Conservation (phyloP, 2,113 vertebrate species). For the Macroglossus sobrinus region DNA sequence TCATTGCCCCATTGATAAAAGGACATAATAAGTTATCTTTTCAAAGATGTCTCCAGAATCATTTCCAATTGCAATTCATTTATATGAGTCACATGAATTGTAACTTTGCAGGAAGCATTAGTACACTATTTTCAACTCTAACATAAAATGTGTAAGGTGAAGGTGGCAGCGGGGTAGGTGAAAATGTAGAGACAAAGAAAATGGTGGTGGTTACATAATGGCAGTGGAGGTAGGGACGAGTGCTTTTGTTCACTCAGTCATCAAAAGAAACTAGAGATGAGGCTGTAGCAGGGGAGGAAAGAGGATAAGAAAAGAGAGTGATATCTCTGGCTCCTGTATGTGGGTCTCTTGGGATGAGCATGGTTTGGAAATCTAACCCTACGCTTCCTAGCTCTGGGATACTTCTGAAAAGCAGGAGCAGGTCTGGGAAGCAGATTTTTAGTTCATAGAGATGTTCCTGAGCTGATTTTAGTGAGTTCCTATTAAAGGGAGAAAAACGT, state of each 20-base stretch:
- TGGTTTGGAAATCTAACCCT: not conserved
- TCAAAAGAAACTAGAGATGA: not conserved
- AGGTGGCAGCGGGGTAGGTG: not conserved
- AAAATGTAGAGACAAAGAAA: not conserved
- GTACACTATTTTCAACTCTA: not conserved
- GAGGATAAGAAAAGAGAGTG: not conserved
- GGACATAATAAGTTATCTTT: not conserved
- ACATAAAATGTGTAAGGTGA: not conserved
- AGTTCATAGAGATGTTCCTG: not conserved
- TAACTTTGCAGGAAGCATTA: constrained; percentile 16
- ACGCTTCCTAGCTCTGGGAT: not conserved
- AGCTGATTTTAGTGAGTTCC: not conserved
- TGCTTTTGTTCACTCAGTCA: not conserved
- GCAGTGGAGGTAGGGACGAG: not conserved
- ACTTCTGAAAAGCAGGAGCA: not conserved
- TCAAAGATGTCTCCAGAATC: constrained; percentile 29
- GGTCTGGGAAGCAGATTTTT: not conserved
- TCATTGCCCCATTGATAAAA: constrained; percentile 37
- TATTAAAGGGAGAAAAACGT: not conserved
- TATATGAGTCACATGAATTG: not conserved
- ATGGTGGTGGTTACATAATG: not conserved
- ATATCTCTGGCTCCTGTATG: not conserved
- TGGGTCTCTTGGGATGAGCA: not conserved
- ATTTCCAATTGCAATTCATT: constrained; percentile 15
- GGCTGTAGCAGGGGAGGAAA: not conserved